Base-by-base conservation (phyloP, 1,140 invertebrate genomes). In the Magallana gigas region DNA sequence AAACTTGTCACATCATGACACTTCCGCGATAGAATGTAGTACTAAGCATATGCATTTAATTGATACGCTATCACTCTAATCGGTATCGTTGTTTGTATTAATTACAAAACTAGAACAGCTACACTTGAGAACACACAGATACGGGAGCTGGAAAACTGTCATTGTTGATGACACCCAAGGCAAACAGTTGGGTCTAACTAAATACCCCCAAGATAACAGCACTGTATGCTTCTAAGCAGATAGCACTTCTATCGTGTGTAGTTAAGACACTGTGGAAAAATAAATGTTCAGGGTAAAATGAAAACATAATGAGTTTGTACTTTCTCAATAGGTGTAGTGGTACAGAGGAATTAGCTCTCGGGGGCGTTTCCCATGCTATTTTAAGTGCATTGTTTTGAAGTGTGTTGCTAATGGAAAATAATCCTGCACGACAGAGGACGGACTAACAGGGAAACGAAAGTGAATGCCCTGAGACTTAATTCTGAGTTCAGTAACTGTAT, bases 21-120 rank as follows among this genome's bases (percentile, higher is more conserved):
- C 68, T 76, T 76, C 68, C 68, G 68, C 68, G 68, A 76, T 76
- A 76, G 68, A 76, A 12, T 76, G 23, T 36, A 76, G 68, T 76
- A 36, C 68, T 29, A 29, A 12, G 23, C 68, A 29, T 76, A 76
- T 29, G 12, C 8, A 9, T 12, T 76, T 76, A 76, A 36, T 23
- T 76, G 68, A 76, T 76, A 76, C 36, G 12, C 68, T 76, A 76
- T 76, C 68, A 76, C 9, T 76, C 23, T 76, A 76, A 76, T 76
- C 68, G 23, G 23, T 29, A 18, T 29, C 23, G 23, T 29, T 23
- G 23, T 76, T 76, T 76, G 68, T 29, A 36, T 48, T 76, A 76
- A 76, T 18, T 76, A 76, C 68, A 23, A 76, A 76, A 29, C 23
- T 76, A 11, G 68, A 23, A 76, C 23, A 64, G 14, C 16, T 29